Conservation (phyloP, 2,797 vertebrate genomes). For the Calcarius lapponicus region DNA sequence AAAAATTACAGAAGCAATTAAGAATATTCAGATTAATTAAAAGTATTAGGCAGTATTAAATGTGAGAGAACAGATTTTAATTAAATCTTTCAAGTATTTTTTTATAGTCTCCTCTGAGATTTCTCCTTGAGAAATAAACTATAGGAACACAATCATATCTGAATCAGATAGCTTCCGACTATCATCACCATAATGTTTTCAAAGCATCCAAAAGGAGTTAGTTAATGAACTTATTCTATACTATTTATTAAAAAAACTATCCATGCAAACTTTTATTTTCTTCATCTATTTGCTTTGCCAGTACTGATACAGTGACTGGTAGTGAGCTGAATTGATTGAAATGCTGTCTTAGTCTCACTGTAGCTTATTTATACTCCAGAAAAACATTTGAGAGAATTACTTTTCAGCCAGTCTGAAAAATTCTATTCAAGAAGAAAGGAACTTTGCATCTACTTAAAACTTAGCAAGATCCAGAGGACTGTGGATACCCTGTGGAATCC, state of each 20-base stretch:
- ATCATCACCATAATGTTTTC: background rate
- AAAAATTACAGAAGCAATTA: slow-evolving; percentile 75
- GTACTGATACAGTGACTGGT: background rate
- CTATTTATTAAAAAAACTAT: background rate
- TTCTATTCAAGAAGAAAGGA: background rate
- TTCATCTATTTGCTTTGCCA: background rate
- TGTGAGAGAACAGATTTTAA: slow-evolving; percentile 71
- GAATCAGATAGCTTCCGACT: slow-evolving; percentile 25
- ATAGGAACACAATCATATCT: slow-evolving; percentile 2
- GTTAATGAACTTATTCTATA: background rate
- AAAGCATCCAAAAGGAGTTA: background rate
- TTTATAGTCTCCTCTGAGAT: slow-evolving; percentile 25
- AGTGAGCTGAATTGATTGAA: background rate
- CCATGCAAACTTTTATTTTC: background rate
- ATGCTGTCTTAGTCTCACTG: background rate
- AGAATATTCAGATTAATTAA: slow-evolving; percentile 73
- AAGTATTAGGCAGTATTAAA: slow-evolving; percentile 72
- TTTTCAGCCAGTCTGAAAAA: background rate
- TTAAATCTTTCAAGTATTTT: slow-evolving; percentile 66
- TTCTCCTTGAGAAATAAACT: slow-evolving; percentile 36
- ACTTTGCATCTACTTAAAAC: background rate
- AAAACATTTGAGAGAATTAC: background rate
- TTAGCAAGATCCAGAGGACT: too few relatives aligned
- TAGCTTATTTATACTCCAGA: background rate
- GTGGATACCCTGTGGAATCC: background rate